phyloP scores from a whole-genome alignment of 1,140 invertebrate genomes.

The Meloidogyne chitwoodi region DNA sequence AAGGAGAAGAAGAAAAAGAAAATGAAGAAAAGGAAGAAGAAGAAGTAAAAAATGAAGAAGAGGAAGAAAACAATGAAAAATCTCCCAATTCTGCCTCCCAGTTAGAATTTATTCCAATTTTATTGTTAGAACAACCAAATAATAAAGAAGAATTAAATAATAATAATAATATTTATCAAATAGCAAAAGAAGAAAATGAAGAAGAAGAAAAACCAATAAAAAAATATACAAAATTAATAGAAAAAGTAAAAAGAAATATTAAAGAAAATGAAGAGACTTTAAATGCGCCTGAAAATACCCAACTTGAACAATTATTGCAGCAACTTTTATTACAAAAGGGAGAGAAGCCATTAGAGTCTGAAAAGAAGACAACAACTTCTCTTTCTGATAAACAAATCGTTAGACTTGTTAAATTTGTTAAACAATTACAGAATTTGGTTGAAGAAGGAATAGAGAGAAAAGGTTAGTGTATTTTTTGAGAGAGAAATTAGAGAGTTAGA shows the following conservation, averaged over 20 bases:
- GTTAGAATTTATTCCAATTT: background rate
- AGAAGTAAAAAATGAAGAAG: background rate
- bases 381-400: slow-evolving; percentile 26
- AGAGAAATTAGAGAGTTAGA: background rate
- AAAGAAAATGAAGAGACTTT: slow-evolving; percentile 5
- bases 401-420: slow-evolving; percentile 36
- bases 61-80: background rate
- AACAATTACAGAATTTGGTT: slow-evolving; percentile 31
- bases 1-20: background rate
- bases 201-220: background rate
- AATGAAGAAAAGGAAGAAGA: background rate
- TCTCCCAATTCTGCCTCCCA: background rate
- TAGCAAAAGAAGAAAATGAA: slow-evolving; percentile 1
- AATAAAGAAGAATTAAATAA: background rate
- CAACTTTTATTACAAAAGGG: slow-evolving; percentile 27
- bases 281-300: slow-evolving; percentile 29
- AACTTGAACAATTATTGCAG: slow-evolving; percentile 38
- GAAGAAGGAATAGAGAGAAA: slow-evolving; percentile 21
- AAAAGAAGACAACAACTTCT: background rate
- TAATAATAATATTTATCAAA: background rate
- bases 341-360: background rate
- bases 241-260: background rate
- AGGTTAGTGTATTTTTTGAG: background rate
- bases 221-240: background rate
- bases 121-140: background rate